These are phyloP conservation scores for Andrena flavipes DNA, from an alignment of 2,888 invertebrate species.

Conservation along the genomic window DNA sequence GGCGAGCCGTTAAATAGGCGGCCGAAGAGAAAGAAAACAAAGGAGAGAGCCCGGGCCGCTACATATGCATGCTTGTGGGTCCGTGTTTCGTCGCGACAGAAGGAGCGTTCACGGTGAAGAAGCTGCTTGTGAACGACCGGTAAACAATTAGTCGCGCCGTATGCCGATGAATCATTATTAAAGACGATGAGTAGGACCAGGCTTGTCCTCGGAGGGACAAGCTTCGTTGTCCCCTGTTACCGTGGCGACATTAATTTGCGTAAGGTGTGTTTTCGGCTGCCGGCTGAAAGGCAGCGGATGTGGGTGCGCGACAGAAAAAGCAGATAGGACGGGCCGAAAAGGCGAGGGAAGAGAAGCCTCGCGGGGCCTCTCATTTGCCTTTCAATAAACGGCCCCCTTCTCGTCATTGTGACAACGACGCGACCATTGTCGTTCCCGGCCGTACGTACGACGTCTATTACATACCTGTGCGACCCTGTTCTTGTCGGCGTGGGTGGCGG, in stretches of 20 bases:
- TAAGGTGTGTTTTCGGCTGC: constrained; percentile 78
- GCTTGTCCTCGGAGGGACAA: constrained; percentile 54
- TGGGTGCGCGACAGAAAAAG: constrained; percentile 75
- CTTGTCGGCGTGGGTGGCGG: constrained; percentile 73
- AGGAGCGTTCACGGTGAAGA: constrained; percentile 60
- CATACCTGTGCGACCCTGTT: constrained; percentile 61
- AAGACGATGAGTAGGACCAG: constrained; percentile 67
- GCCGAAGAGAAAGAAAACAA: constrained; percentile 46
- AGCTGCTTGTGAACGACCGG: constrained; percentile 68
- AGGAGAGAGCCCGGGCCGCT: constrained; percentile 55
- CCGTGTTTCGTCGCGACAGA: constrained; percentile 52
- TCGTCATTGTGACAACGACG: constrained; percentile 70
- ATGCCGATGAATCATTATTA: constrained; percentile 76
- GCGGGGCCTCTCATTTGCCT: constrained; percentile 74
- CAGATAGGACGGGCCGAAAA: constrained; percentile 62
- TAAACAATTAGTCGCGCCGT: constrained; percentile 77
- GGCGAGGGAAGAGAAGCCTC: constrained; percentile 54
- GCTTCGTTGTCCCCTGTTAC: constrained; percentile 66
- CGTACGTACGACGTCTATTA: constrained; percentile 62
- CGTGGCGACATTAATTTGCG: constrained; percentile 77
- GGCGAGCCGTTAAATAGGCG: constrained; percentile 44
- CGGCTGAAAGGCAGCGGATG: constrained; percentile 75
- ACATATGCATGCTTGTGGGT: constrained; percentile 54
- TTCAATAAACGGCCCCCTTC: constrained; percentile 73
- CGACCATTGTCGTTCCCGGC: constrained; percentile 69